Evolutionary conservation across 1,140 invertebrate genomes (phyloP).

Genomic region (Aradophagus sp.): DNA sequence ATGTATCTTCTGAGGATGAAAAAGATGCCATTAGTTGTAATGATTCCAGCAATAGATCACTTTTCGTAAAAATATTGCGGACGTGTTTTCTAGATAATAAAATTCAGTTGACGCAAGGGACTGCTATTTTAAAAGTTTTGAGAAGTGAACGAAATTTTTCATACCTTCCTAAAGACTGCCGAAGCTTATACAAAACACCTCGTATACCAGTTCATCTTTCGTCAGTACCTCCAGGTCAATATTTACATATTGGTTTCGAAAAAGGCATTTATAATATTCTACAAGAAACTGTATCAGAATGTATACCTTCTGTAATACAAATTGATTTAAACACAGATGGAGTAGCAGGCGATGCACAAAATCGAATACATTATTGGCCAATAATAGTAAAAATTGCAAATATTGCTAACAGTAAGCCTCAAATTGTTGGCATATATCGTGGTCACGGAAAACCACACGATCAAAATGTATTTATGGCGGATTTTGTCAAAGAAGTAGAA

Average conservation of each 20-base stretch:
- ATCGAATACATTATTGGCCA: slow-evolving; percentile 13
- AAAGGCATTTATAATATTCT: slow-evolving; percentile 2
- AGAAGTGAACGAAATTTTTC: no score
- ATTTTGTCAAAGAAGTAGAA: slow-evolving; percentile 29
- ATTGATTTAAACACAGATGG: slow-evolving; percentile 27
- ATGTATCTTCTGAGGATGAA: no score
- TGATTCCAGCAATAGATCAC: no score
- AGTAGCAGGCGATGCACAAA: slow-evolving; percentile 6
- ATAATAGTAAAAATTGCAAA: slow-evolving; percentile 11
- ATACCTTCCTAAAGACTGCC: no score
- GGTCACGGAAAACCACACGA: background rate
- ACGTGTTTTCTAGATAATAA: no score
- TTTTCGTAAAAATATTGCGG: no score
- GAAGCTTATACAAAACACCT: no score
- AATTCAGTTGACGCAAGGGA: no score
- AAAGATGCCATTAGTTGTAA: no score
- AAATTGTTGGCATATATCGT: slow-evolving; percentile 16
- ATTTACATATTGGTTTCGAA: slow-evolving; percentile 25
- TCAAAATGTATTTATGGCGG: slow-evolving; percentile 9
- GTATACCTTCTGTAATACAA: background rate
- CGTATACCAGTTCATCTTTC: no score
- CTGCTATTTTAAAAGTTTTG: no score
- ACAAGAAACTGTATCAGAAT: background rate
- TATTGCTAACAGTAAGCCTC: background rate
- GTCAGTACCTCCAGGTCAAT: slow-evolving; percentile 4